phyloP scores from a whole-genome alignment of 2,113 vertebrate genomes.

The Spea multiplicata region DNA sequence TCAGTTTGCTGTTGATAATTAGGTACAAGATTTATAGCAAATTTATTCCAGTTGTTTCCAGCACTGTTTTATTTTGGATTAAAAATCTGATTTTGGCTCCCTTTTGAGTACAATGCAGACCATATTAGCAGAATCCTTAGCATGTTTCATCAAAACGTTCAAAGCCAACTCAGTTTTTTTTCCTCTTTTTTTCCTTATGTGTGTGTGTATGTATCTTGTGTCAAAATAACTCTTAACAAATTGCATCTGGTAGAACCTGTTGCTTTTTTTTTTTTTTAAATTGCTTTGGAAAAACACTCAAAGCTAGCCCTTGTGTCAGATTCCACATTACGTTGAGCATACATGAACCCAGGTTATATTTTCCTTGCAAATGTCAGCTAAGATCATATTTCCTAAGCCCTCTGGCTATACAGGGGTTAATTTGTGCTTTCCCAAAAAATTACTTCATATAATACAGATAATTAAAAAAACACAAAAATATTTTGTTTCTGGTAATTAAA shows the following conservation, averaged over 20 bases:
- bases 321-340: constrained; percentile 5
- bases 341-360: constrained; percentile 10
- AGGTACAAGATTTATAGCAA: neutral
- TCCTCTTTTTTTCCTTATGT: neutral
- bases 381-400: constrained; percentile 24
- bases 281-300: neutral
- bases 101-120: neutral
- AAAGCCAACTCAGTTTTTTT: neutral
- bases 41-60: neutral
- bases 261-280: constrained; percentile 12
- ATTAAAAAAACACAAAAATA: neutral
- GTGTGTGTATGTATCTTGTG: neutral
- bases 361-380: constrained; percentile 18
- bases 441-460: constrained; percentile 23
- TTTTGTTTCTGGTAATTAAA: constrained; percentile 5
- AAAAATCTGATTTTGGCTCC: neutral
- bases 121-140: neutral
- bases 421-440: constrained; percentile 30
- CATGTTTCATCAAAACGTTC: neutral
- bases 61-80: neutral
- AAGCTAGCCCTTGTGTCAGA: constrained; percentile 5
- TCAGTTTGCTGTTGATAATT: neutral
- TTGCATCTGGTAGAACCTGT: constrained; percentile 21
- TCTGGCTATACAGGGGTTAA: constrained; percentile 35
- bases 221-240: neutral